Conservation (phyloP, 1,140 invertebrate species). For the Saccostrea echinata region DNA sequence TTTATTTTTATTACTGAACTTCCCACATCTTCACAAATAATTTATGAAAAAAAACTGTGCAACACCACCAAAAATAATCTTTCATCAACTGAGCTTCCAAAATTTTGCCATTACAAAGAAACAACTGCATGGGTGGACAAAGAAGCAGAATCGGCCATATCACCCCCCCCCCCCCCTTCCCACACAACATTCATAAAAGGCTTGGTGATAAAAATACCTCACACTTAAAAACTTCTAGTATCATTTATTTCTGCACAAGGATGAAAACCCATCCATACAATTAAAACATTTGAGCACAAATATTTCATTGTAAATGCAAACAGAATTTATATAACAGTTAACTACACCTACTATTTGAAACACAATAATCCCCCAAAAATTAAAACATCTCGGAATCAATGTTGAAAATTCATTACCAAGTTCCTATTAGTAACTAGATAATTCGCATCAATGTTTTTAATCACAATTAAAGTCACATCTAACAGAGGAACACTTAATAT, state of each 20-base stretch:
- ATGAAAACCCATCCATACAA: background rate
- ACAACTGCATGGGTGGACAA: too few species aligned
- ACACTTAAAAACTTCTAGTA: background rate
- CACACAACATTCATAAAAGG: too few species aligned
- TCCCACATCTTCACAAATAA: too few species aligned
- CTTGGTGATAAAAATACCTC: background rate
- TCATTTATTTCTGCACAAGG: constrained; percentile 11
- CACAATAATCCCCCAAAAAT: background rate
- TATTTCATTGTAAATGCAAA: constrained; percentile 11
- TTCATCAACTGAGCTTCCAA: background rate
- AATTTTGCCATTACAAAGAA: too few species aligned
- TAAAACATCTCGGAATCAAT: background rate
- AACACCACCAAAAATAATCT: background rate
- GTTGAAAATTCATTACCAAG: background rate
- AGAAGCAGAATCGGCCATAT: too few species aligned
- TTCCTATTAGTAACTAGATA: too few species aligned
- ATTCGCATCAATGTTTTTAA: background rate
- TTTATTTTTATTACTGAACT: too few species aligned
- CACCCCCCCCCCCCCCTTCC: too few species aligned
- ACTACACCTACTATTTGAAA: background rate
- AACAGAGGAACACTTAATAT: background rate
- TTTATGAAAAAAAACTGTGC: too few species aligned
- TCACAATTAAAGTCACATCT: background rate
- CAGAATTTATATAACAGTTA: background rate
- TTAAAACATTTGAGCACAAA: background rate